Evolutionary conservation across 1,140 invertebrate species (phyloP).

Genomic region (Pachypeltis micranthus): DNA sequence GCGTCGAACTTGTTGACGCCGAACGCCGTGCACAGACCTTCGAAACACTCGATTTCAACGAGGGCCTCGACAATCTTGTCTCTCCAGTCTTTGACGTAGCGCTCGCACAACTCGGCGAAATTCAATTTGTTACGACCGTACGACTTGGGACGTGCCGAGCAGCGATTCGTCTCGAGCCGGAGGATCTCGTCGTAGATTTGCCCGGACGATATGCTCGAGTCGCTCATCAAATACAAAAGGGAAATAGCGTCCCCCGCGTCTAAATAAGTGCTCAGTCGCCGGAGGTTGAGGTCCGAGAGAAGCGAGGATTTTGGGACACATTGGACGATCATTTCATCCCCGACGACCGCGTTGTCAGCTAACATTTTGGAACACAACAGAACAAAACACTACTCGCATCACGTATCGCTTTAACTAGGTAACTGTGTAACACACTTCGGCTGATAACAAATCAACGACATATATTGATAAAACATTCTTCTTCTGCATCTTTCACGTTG

Average conservation of each 20-base stretch:
- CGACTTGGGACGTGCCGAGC: neutral
- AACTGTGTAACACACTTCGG: too few species aligned
- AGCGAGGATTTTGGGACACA: neutral
- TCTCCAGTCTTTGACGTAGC: neutral
- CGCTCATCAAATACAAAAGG: neutral
- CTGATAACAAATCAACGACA: too few species aligned
- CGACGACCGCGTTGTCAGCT: too few species aligned
- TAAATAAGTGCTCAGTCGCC: neutral
- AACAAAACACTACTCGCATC: too few species aligned
- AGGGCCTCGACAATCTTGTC: neutral
- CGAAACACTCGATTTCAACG: neutral
- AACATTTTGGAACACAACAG: too few species aligned
- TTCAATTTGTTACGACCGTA: too few species aligned
- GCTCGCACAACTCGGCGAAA: neutral
- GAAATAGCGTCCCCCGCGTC: neutral
- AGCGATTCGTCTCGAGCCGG: too few species aligned
- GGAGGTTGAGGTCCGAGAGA: neutral
- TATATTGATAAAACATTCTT: too few species aligned
- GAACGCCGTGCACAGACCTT: neutral
- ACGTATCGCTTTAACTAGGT: too few species aligned
- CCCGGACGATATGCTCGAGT: neutral
- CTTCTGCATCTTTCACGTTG: too few species aligned
- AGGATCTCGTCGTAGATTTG: neutral
- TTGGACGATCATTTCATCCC: slow-evolving; percentile 1
- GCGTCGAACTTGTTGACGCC: neutral